Percentiles rank a stretch among this genome's conserved stretches.
These are phyloP conservation scores for Lacanobia oleracea DNA, from an alignment of 2,888 invertebrate species.

Conservation along the genomic window DNA sequence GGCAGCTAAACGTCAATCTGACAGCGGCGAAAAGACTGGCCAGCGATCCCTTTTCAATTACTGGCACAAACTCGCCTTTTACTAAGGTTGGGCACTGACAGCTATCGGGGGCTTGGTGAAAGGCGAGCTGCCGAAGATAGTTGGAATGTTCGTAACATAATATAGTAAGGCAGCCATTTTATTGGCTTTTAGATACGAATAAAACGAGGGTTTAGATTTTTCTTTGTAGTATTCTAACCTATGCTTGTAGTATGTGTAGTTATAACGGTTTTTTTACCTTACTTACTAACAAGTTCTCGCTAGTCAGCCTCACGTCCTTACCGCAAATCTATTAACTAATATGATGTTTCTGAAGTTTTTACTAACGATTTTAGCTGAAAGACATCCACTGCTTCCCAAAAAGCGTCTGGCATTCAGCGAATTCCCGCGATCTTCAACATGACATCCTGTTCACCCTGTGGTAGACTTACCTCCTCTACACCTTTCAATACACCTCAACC, in stretches of 20 bases:
- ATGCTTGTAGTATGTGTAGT: not conserved
- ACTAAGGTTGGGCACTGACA: slow-evolving; percentile 26
- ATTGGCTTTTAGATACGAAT: slow-evolving; percentile 22
- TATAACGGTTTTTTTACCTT: not conserved
- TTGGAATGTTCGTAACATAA: slow-evolving; percentile 36
- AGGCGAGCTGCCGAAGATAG: slow-evolving; percentile 15
- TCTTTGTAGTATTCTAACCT: not conserved
- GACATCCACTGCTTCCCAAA: not conserved
- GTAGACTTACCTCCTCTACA: not conserved
- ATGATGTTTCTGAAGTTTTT: not conserved
- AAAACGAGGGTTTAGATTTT: slow-evolving; percentile 6
- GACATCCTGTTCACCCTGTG: no score
- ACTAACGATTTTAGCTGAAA: no score
- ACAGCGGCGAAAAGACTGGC: slow-evolving; percentile 48
- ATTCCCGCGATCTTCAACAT: not conserved
- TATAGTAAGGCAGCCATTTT: slow-evolving; percentile 24
- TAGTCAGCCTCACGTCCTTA: not conserved
- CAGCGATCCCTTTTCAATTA: slow-evolving; percentile 66
- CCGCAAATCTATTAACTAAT: not conserved
- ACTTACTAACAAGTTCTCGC: not conserved
- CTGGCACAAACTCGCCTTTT: slow-evolving; percentile 42
- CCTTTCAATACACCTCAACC: no score
- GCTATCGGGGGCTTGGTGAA: slow-evolving; percentile 37
- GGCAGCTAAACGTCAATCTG: slow-evolving; percentile 58
- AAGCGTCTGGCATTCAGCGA: no score